Evolutionary conservation across 2,113 vertebrate species (phyloP), one percentile per base, ranked within the genome.

Genomic region (Cottus gobio): DNA sequence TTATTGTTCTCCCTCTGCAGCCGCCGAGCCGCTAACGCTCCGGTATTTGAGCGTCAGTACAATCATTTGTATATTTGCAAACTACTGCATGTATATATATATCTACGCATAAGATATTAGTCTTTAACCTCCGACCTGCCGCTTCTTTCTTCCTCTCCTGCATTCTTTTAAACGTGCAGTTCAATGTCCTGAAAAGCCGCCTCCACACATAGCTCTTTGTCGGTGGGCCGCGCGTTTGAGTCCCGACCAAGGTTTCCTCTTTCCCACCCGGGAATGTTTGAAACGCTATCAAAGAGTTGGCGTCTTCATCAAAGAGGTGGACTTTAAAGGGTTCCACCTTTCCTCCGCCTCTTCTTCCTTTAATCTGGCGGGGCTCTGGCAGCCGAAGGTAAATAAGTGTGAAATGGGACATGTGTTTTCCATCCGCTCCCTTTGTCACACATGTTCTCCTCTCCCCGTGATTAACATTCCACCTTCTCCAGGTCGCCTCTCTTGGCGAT

Each of bases 311-410:
- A 94, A 94, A 92, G 90, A 71, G 73, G 72, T 82, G 37, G 85
- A 85, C 85, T 91, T 89, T 86, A 89, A 90, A 89, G 87, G 61
- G 74, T 89, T 90, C 89, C 91, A 90, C 91, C 90, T 93, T 90
- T 90, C 57, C 84, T 71, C 71, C 74, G 16, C 84, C 75, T 71
- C 79, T 11, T 83, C 73, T 74, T 65, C 74, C 76, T 90, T 86
- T 90, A 89, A 89, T 92, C 91, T 95, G 92, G 88, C 92, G 90
- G 91, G 77, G 85, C 76, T 84, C 70, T 85, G 66, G 93, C 90
- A 93, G 91, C 77, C 58, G 86, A 95, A 96, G 93, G 93, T 96
- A 96, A 96, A 95, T 93, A 91, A 90, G 80, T 87, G 89, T 93
- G 71, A 92, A 93, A 89, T 89, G 88, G 94, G 92, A 95, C 91